These are phyloP conservation scores for Pseudochirops corinnae DNA, from an alignment of 2,797 vertebrate species.

Conservation along the genomic window DNA sequence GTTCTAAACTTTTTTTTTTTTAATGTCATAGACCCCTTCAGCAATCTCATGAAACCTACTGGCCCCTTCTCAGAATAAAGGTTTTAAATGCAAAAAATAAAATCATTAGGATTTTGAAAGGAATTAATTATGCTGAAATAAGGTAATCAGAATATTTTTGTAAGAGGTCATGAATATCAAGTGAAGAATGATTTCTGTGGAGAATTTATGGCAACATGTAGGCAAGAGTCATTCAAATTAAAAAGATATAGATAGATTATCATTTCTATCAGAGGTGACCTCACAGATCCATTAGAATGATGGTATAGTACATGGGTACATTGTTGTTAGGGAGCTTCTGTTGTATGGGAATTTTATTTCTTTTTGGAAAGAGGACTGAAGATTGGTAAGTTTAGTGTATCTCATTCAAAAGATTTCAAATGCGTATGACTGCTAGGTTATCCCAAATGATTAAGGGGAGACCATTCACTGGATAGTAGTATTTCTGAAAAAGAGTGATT, in stretches of 20 bases:
- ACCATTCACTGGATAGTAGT: not conserved
- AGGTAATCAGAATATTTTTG: not conserved
- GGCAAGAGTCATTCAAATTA: not conserved
- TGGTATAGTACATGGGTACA: not conserved
- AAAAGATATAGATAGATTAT: not conserved
- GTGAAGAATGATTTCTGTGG: not conserved
- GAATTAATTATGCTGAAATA: not conserved
- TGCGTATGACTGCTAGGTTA: not conserved
- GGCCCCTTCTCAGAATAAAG: not conserved
- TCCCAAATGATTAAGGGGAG: constrained; percentile 11
- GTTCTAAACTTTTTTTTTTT: not conserved
- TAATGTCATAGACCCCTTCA: not conserved
- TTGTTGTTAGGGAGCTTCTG: constrained; percentile 37
- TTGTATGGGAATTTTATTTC: constrained; percentile 43
- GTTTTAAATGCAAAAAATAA: not conserved
- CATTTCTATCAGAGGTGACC: not conserved
- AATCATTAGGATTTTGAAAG: not conserved
- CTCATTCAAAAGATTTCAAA: not conserved
- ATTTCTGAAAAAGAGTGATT: constrained; percentile 16
- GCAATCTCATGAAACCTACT: not conserved
- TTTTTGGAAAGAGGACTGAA: not conserved
- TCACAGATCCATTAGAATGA: not conserved
- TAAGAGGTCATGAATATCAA: not conserved
- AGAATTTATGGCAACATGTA: not conserved
- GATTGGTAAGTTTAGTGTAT: not conserved